phyloP scores from a whole-genome alignment of 2,888 invertebrate genomes.

The Erannis defoliaria region DNA sequence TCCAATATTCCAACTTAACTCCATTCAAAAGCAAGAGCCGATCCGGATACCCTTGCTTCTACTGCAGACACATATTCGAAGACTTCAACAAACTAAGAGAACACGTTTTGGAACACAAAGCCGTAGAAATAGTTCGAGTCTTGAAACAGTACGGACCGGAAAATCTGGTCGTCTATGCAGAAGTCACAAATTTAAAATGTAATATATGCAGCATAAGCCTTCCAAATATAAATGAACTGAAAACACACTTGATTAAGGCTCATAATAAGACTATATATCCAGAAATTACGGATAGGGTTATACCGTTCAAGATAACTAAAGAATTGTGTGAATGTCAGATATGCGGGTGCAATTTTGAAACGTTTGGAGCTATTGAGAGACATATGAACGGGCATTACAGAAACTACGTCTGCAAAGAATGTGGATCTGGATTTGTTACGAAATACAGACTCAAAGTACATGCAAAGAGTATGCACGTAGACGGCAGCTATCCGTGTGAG shows the following conservation, averaged over 20 bases:
- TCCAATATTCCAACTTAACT: conserved; percentile 55
- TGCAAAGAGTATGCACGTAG: conserved; percentile 44
- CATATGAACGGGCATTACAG: conserved; percentile 79
- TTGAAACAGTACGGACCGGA: conserved; percentile 51
- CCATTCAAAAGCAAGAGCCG: conserved; percentile 56
- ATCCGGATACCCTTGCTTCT: conserved; percentile 57
- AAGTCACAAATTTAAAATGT: conserved; percentile 56
- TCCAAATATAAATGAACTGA: conserved; percentile 47
- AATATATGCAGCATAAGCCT: conserved; percentile 48
- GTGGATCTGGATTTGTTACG: conserved; percentile 68
- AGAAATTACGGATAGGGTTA: conserved; percentile 51
- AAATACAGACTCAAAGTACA: conserved; percentile 70
- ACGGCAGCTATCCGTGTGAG: conserved; percentile 42
- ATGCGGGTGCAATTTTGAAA: conserved; percentile 71
- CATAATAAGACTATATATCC: conserved; percentile 53
- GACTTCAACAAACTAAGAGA: conserved; percentile 45
- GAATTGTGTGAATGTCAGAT: conserved; percentile 55
- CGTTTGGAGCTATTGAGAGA: conserved; percentile 73
- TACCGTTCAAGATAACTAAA: conserved; percentile 54
- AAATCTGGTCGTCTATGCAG: conserved; percentile 54
- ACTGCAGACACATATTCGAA: conserved; percentile 50
- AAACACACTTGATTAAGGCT: conserved; percentile 46
- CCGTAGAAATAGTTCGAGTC: conserved; percentile 39
- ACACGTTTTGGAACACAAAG: conserved; percentile 44
- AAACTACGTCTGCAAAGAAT: conserved; percentile 73